Evolutionary conservation across 1,140 invertebrate genomes (phyloP).

Genomic region (Ips typographus): DNA sequence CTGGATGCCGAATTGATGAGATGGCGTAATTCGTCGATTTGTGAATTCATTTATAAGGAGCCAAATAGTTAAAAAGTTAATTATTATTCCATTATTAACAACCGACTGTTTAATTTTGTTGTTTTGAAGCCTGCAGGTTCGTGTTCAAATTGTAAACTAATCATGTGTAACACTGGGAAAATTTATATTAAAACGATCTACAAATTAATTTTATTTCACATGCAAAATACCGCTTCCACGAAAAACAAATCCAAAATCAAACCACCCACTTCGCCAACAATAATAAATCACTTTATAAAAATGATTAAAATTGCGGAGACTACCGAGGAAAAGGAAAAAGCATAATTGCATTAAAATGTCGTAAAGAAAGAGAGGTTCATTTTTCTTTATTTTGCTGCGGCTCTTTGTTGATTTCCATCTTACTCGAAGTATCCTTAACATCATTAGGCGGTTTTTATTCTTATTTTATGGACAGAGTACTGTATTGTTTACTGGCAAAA

Average conservation of each 20-base stretch:
- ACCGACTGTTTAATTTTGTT: not conserved
- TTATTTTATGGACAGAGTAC: not conserved
- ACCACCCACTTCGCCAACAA: not conserved
- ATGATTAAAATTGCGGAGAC: not conserved
- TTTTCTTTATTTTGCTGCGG: constrained; percentile 15
- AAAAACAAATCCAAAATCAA: no score
- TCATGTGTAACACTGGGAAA: no score
- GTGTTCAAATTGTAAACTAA: no score
- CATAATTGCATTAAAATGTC: constrained; percentile 21
- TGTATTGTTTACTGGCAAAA: no score
- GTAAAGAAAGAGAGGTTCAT: constrained; percentile 14
- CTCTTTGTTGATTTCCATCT: constrained; percentile 5
- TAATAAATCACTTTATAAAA: constrained; percentile 4
- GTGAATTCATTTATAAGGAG: constrained; percentile 1
- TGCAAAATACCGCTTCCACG: no score
- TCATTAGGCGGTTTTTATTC: not conserved
- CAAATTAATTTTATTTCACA: no score
- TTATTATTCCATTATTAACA: constrained; percentile 2
- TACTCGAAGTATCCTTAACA: constrained; percentile 14
- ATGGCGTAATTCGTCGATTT: not conserved
- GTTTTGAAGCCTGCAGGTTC: no score
- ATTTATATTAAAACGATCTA: no score
- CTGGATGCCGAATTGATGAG: constrained; percentile 1
- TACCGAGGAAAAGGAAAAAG: constrained; percentile 4
- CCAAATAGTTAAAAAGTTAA: not conserved